Evolutionary conservation across 2,797 vertebrate species (phyloP), one percentile per base, ranked within the genome.

Genomic region (Glyptemys insculpta): DNA sequence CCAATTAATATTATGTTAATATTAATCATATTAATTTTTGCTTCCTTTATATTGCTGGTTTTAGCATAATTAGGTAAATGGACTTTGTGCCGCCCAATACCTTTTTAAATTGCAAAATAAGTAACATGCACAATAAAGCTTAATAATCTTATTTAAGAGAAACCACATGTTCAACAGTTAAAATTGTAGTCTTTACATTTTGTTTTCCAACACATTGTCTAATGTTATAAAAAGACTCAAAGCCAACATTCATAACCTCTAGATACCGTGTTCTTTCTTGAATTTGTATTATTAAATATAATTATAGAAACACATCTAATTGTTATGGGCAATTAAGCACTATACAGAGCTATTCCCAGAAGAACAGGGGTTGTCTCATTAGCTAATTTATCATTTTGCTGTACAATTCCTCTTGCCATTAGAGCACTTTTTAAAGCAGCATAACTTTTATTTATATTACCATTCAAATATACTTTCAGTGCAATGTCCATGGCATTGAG

Each of bases 91-190:
- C 65, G 56, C 62, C 56, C 72, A 80, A 81, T 27, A 41, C 31
- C 12, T 27, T 10, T 76, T 5, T 18, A 8, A 85, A 94, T 34
- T 4, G 59, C 54, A n/a, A 89, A 81, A 15, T 81, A 85, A 88
- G 25, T 5, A 65, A 54, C 52, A 82, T 76, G 49, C 68, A 10
- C 0, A 59, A 91, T 57, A 86, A 81, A 82, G 79, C n/a, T 57
- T 11, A 79, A 85, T 2, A 86, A 16, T 79, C 85, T 29, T 27
- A 41, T 88, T 87, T 4, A 27, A 37, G 57, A 65, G 52, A 91
- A 53, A 25, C 41, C 91, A 2, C 84, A 90, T 0, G 85, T 59
- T 85, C 94, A 94, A 94, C 94, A 94, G 96, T 93, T 94, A 56
- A 41, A 90, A 92, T 47, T 18, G 1, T 29, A 93, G 79, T 79